A percentile compares a stretch with the other conserved stretches of the same genome.
Conservation (phyloP, 2,797 vertebrate species). For the Morelia viridis region DNA sequence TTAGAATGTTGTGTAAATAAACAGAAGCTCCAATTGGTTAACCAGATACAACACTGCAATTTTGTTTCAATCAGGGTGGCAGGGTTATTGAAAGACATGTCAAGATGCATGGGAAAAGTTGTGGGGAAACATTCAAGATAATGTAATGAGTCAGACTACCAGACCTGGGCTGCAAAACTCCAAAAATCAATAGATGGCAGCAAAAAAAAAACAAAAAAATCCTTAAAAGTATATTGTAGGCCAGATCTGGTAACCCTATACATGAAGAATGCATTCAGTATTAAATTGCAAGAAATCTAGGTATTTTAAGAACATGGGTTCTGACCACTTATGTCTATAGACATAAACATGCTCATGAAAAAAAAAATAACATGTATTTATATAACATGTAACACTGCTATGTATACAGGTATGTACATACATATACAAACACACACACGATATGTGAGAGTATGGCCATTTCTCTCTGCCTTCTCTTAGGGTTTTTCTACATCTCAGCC, state of each 20-base stretch:
- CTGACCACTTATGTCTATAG: neutral
- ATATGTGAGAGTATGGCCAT: neutral
- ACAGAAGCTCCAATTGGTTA: neutral
- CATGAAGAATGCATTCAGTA: neutral
- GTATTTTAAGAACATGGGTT: neutral
- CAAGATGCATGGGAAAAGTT: neutral
- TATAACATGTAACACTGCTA: neutral
- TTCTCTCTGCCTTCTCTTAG: neutral
- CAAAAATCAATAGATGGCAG: neutral
- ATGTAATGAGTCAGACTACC: neutral
- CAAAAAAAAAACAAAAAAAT: neutral
- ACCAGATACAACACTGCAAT: neutral
- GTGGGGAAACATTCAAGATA: neutral
- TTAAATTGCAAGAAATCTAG: neutral
- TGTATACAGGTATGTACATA: neutral
- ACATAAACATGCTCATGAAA: neutral
- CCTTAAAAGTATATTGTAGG: neutral
- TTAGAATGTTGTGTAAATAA: neutral
- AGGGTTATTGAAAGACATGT: neutral
- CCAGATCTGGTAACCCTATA: neutral
- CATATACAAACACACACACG: neutral
- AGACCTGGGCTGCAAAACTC: neutral
- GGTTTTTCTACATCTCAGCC: neutral
- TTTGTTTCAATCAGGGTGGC: neutral
- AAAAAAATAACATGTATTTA: neutral